These are phyloP conservation scores for Zapornia atra DNA, from an alignment of 2,113 vertebrate species.

Conservation along the genomic window DNA sequence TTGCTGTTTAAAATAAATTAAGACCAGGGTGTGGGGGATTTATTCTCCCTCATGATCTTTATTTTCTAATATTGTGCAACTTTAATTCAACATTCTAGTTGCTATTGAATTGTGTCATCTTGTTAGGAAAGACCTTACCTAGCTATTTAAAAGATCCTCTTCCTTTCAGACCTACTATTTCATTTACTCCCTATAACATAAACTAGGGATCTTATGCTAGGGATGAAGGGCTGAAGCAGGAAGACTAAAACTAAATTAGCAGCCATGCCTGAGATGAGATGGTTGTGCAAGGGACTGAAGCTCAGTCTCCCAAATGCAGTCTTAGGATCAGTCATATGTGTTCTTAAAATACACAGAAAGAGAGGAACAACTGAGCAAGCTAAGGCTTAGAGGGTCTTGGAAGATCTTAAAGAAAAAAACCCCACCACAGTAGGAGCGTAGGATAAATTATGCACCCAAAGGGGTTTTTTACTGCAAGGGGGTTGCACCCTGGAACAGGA, in stretches of 20 bases:
- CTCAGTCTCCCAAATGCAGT: neutral
- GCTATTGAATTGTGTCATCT: neutral
- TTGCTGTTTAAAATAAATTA: constrained; percentile 52
- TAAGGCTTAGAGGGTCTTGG: neutral
- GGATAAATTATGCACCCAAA: neutral
- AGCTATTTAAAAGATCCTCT: neutral
- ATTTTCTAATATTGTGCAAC: neutral
- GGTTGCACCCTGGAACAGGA: no score
- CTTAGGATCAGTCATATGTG: neutral
- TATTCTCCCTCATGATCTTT: neutral
- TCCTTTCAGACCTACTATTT: neutral
- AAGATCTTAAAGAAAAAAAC: neutral
- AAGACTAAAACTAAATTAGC: neutral
- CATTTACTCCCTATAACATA: neutral
- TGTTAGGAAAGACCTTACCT: neutral
- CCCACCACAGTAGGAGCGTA: neutral
- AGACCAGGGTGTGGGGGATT: neutral
- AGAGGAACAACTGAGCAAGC: neutral
- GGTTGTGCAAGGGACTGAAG: neutral
- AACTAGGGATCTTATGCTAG: neutral
- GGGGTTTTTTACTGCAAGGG: no score
- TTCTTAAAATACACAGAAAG: neutral
- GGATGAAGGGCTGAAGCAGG: neutral
- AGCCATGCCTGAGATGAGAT: neutral
- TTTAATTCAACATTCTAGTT: neutral